Conservation (phyloP, 2,113 vertebrate species). For the Potamarius usumacintae region DNA sequence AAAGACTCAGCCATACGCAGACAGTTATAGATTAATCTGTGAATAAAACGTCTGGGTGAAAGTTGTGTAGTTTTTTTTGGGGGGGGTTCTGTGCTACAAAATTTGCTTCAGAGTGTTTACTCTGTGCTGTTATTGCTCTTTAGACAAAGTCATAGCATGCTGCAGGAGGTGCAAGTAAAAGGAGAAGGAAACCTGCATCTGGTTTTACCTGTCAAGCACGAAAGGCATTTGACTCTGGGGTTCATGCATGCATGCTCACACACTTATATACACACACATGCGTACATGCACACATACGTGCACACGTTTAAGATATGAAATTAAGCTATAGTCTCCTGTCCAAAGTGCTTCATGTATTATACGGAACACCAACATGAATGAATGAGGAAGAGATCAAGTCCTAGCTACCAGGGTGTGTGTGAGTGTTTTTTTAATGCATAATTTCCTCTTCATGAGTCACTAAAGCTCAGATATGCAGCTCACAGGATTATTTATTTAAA, state of each 20-base stretch:
- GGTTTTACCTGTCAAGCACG: neutral
- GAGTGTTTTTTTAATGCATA: neutral
- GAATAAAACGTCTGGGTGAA: neutral
- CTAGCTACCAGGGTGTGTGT: neutral
- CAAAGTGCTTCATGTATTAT: neutral
- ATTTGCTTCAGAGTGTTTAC: neutral
- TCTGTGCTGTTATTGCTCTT: neutral
- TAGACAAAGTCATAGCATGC: neutral
- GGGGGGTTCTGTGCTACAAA: neutral
- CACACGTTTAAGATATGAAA: neutral
- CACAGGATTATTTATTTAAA: too few species aligned
- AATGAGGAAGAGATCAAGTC: neutral
- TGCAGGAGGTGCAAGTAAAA: neutral
- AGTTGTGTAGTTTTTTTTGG: neutral
- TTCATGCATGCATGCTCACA: neutral
- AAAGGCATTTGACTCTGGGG: neutral
- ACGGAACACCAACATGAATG: neutral
- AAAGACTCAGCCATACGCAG: neutral
- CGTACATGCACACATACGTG: neutral
- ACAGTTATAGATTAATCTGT: neutral
- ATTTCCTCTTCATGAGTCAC: constrained; percentile 10
- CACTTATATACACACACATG: neutral
- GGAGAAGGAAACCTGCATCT: neutral
- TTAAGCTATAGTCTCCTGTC: too few species aligned
- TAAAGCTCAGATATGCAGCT: neutral